phyloP scores from a whole-genome alignment of 2,797 vertebrate species.

The Glyptemys insculpta region DNA sequence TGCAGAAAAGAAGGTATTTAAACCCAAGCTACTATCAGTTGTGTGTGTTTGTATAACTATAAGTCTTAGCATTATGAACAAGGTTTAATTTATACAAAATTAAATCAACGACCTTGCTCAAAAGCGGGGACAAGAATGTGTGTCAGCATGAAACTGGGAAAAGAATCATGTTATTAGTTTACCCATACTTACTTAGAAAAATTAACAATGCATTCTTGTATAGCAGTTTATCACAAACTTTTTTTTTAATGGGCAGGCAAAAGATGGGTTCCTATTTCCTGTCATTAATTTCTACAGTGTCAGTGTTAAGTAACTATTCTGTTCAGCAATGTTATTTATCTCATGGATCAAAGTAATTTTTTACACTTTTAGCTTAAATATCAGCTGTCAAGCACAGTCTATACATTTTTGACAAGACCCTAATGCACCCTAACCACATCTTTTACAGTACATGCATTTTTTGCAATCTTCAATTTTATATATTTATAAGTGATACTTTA shows the following conservation, averaged over 20 bases:
- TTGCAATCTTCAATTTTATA: neutral
- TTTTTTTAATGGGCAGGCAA: neutral
- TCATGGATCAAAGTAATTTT: neutral
- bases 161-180: neutral
- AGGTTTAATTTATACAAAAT: neutral
- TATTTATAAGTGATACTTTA: neutral
- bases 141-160: neutral
- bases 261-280: neutral
- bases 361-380: neutral
- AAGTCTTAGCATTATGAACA: neutral
- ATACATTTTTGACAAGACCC: neutral
- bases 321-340: neutral
- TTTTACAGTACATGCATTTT: neutral
- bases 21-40: neutral
- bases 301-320: neutral
- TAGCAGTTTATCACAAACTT: neutral
- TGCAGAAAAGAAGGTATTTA: accelerated
- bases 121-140: neutral
- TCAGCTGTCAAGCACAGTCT: neutral
- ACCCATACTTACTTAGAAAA: neutral
- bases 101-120: neutral
- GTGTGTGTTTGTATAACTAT: neutral
- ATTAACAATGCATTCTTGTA: neutral
- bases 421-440: neutral
- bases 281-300: neutral